Conservation (phyloP, 2,113 vertebrate species). For the Sprattus sprattus region DNA sequence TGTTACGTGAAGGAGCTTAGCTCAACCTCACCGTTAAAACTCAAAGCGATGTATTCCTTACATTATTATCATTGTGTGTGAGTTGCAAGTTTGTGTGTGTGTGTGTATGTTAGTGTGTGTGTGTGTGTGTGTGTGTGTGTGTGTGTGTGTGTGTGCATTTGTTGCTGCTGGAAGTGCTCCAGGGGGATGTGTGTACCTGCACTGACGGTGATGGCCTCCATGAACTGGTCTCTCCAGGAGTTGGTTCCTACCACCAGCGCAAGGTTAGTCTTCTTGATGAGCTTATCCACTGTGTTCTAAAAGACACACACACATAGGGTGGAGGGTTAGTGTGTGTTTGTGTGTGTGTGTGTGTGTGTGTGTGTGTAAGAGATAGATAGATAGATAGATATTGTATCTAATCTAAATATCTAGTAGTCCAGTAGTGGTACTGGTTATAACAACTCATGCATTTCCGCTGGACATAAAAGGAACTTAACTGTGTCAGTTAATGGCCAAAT, state of each 20-base stretch:
- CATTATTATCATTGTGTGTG: background rate
- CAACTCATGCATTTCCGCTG: background rate
- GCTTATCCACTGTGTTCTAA: constrained; percentile 95
- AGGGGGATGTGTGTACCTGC: constrained; percentile 74
- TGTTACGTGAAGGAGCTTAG: no score
- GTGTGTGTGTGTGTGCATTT: background rate
- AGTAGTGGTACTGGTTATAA: background rate
- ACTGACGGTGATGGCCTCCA: constrained; percentile 98
- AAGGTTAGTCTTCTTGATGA: constrained; percentile 98
- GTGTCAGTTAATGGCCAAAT: background rate
- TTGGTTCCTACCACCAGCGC: constrained; percentile 96
- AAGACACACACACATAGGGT: background rate
- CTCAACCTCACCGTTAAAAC: no score
- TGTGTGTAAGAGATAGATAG: background rate
- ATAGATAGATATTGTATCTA: background rate
- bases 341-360: no score
- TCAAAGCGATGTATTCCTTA: no score
- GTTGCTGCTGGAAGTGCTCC: no score
- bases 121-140: background rate
- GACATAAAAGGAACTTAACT: background rate
- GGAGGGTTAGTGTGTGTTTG: no score
- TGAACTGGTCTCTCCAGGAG: constrained; percentile 97
- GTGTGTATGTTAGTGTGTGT: constrained; percentile 3
- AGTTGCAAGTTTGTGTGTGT: background rate
- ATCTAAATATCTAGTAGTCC: background rate